phyloP scores from a whole-genome alignment of 2,888 invertebrate genomes.

The Laspeyria flexula region DNA sequence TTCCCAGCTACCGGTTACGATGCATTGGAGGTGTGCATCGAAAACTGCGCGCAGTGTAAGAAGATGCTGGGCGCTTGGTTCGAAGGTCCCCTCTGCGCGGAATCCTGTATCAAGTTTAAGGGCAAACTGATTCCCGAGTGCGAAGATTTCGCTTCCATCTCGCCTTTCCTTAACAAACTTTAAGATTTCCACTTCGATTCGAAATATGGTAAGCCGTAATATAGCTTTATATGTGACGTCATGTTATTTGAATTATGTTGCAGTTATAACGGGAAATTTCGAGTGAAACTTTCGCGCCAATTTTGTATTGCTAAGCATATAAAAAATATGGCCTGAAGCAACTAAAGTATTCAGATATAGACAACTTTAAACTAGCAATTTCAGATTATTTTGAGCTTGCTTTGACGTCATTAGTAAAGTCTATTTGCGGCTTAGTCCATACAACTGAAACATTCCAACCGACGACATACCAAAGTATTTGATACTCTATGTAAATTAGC shows the following conservation, averaged over 20 bases:
- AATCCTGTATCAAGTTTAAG: conserved; percentile 93
- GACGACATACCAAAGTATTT: conserved; percentile 65
- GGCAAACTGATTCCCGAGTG: conserved; percentile 95
- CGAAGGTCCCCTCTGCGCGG: conserved; percentile 94
- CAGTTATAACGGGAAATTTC: too few relatives aligned
- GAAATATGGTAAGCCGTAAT: conserved; percentile 3
- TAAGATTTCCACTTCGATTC: conserved; percentile 36
- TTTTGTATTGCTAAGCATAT: too few relatives aligned
- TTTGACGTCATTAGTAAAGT: not conserved
- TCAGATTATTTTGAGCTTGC: too few relatives aligned
- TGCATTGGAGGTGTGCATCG: conserved; percentile 89
- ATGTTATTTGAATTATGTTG: not conserved
- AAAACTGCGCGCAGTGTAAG: conserved; percentile 96
- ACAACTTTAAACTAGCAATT: too few relatives aligned
- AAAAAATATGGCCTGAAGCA: too few relatives aligned
- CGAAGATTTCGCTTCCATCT: conserved; percentile 92
- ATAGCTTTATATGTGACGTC: not conserved
- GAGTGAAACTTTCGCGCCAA: too few relatives aligned
- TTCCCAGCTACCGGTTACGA: conserved; percentile 81
- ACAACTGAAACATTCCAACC: conserved; percentile 39
- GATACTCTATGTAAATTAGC: conserved; percentile 52
- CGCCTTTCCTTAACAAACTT: conserved; percentile 89
- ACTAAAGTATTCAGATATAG: too few relatives aligned
- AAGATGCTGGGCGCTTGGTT: conserved; percentile 95
- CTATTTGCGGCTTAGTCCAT: conserved; percentile 12